These are phyloP conservation scores for Deilephila porcellus DNA, from an alignment of 2,888 invertebrate genomes.

Conservation along the genomic window DNA sequence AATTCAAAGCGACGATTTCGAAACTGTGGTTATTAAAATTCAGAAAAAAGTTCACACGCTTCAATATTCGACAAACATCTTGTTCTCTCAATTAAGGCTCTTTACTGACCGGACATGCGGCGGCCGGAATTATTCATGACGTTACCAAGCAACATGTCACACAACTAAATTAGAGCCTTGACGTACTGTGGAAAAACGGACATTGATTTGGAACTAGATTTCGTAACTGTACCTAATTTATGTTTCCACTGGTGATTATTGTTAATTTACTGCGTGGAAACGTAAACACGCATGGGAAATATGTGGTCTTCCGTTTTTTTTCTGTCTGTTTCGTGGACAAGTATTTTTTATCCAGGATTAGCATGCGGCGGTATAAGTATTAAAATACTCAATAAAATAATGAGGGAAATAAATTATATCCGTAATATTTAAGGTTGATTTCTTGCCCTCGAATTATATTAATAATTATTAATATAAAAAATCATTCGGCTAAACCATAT, in stretches of 20 bases:
- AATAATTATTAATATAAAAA: too few relatives aligned
- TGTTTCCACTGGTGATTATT: slow-evolving; percentile 11
- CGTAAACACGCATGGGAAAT: background rate
- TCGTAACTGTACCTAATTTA: slow-evolving; percentile 26
- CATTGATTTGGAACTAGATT: slow-evolving; percentile 34
- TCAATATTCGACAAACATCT: slow-evolving; percentile 68
- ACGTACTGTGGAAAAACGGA: slow-evolving; percentile 48
- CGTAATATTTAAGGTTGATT: too few relatives aligned
- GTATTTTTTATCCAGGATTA: background rate
- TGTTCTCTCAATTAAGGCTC: slow-evolving; percentile 79
- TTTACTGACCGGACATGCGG: slow-evolving; percentile 68
- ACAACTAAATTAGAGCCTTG: slow-evolving; percentile 58
- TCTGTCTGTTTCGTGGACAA: background rate
- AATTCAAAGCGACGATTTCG: slow-evolving; percentile 43
- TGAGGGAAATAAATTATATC: background rate
- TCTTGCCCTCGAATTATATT: too few relatives aligned
- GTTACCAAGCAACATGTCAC: slow-evolving; percentile 63
- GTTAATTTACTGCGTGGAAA: background rate
- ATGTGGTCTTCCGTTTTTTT: background rate
- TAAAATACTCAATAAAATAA: background rate
- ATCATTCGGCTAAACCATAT: too few relatives aligned
- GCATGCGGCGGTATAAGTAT: background rate
- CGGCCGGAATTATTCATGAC: slow-evolving; percentile 77
- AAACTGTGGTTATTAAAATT: slow-evolving; percentile 56
- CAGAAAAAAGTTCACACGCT: slow-evolving; percentile 72